Base-by-base conservation (phyloP, 1,140 invertebrate species). In the Drosophila tropicalis region DNA sequence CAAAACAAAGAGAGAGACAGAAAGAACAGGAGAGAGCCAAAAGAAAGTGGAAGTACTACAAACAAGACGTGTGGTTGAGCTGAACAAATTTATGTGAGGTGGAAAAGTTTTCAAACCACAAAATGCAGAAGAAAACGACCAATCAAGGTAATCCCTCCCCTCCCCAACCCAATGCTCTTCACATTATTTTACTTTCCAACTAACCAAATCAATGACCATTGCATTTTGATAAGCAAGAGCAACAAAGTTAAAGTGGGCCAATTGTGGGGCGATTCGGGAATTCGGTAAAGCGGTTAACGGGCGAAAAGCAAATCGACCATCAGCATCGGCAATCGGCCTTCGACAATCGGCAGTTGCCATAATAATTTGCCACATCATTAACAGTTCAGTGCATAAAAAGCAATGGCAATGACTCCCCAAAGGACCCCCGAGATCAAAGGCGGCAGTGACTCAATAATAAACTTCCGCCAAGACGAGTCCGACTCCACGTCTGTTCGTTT, bases 301-400 rank as follows among this genome's bases (percentile, higher is more conserved):
- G 44, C 17, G 17, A 47, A 41, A 10, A n/a, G 13, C 15, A 44
- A 54, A 44, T 74, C 12, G 29, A 25, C 22, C 47, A 9, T 44
- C 4, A 13, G 29, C 6, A 40, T 10, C 36, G 22, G 22, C 22
- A 34, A 29, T 29, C 29, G 29, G 29, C 5, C 29, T 6, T 29
- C 29, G 29, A 29, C 29, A 29, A 83, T 83, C 81, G 83, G 68
- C 79, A 83, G 71, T 74, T 82, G 81, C 81, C 74, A 89, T 89
- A 84, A 89, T 89, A 89, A 89, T 89, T 89, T 89, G 84, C 85
- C 85, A 89, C 85, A 89, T 89, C 84, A 89, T 89, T 89, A 89
- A 78, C 84, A 87, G 79, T 72, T 80, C 73, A 79, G 65, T 68
- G 77, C 72, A 70, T 72, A 66, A 60, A 72, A 75, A 67, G 62